Evolutionary conservation across 2,113 vertebrate species (phyloP).

Genomic region (Donacobius atricapilla): DNA sequence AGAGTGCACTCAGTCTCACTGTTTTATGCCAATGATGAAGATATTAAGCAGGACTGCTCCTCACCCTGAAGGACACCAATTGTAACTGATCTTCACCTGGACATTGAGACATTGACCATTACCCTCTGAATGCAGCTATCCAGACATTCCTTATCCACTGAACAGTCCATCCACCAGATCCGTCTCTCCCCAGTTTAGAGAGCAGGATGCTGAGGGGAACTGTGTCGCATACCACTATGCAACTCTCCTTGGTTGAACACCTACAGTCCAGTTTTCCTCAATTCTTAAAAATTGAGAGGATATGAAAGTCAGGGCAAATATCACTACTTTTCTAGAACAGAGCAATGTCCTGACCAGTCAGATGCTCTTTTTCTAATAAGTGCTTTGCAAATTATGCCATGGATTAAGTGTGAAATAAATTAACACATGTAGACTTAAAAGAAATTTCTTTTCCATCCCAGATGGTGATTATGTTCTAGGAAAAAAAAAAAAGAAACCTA

Average conservation of each 20-base stretch:
- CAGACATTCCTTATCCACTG: neutral
- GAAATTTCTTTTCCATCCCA: neutral
- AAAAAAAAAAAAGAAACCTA: neutral
- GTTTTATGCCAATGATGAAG: neutral
- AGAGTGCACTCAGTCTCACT: neutral
- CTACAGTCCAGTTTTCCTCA: neutral
- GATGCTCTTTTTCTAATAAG: neutral
- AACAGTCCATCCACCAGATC: neutral
- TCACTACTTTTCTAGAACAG: neutral
- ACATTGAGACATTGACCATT: neutral
- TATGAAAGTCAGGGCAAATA: neutral
- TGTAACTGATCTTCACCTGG: neutral
- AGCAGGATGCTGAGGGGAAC: neutral
- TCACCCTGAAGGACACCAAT: neutral
- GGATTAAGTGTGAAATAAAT: neutral
- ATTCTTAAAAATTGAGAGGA: neutral
- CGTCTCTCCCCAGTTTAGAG: neutral
- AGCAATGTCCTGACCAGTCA: neutral
- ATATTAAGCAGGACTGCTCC: neutral
- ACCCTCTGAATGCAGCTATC: neutral
- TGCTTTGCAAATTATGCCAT: neutral
- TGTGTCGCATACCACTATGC: accelerated
- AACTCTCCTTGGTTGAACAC: neutral
- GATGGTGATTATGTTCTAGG: neutral
- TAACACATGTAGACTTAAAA: neutral